These are phyloP conservation scores for Cristatella mucedo DNA, from an alignment of 2,888 invertebrate genomes.

Conservation along the genomic window DNA sequence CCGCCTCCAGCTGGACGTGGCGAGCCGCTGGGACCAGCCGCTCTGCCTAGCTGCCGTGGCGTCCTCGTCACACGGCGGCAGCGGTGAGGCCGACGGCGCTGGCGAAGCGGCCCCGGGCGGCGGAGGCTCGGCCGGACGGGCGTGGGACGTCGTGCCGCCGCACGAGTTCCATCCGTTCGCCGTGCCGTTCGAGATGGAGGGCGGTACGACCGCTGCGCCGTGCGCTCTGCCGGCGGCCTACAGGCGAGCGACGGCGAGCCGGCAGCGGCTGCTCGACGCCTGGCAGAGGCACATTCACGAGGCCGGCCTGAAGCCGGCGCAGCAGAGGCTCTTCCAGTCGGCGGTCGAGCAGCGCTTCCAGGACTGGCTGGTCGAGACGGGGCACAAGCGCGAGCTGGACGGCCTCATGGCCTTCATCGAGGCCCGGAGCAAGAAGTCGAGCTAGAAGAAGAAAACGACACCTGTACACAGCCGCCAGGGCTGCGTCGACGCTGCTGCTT, in stretches of 20 bases:
- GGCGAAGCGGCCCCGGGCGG: conserved; percentile 32
- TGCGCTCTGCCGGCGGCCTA: conserved; percentile 28
- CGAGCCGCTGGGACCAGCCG: conserved; percentile 39
- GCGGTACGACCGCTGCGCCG: conserved; percentile 24
- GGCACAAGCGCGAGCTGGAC: conserved; percentile 30
- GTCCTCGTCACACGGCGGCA: not conserved
- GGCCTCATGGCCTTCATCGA: too few relatives aligned
- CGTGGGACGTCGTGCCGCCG: conserved; percentile 31
- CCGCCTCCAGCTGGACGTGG: conserved; percentile 25
- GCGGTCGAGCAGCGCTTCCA: conserved; percentile 32
- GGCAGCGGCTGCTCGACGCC: conserved; percentile 26
- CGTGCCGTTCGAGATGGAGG: conserved; percentile 34
- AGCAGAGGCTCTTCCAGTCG: conserved; percentile 31
- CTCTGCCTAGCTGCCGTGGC: conserved; percentile 27
- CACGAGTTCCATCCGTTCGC: conserved; percentile 31
- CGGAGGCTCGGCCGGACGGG: conserved; percentile 15
- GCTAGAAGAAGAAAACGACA: too few relatives aligned
- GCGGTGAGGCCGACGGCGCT: conserved; percentile 11
- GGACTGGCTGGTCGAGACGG: conserved; percentile 32
- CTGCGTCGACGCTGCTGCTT: too few relatives aligned
- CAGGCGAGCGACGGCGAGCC: conserved; percentile 22
- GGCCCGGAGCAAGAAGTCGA: too few relatives aligned
- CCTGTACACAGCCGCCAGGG: too few relatives aligned
- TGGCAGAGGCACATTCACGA: conserved; percentile 36
- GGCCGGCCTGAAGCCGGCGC: conserved; percentile 23